Conservation (phyloP, 2,888 invertebrate species). For the Caenorhabditis panamensis region DNA sequence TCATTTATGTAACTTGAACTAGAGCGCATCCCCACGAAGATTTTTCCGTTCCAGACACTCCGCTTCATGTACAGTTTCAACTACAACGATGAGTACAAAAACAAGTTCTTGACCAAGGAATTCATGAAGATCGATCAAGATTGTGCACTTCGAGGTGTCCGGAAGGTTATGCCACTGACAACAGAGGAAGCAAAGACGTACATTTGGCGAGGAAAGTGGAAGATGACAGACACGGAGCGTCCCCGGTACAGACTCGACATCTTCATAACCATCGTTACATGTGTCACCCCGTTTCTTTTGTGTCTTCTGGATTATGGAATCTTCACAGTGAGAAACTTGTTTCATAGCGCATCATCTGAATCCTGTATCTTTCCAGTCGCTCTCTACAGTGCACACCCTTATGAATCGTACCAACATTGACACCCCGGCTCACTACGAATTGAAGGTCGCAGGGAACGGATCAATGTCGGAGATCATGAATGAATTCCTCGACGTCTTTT, state of each 20-base stretch:
- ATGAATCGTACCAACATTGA: constrained; percentile 63
- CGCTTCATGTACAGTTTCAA: constrained; percentile 67
- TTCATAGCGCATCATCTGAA: background rate
- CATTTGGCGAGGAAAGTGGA: constrained; percentile 48
- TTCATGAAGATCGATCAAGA: constrained; percentile 72
- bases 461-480: constrained; percentile 64
- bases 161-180: constrained; percentile 70
- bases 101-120: constrained; percentile 68
- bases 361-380: constrained; percentile 58
- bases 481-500: constrained; percentile 68
- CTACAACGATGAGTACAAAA: constrained; percentile 70
- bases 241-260: constrained; percentile 58
- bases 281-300: constrained; percentile 67
- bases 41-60: constrained; percentile 54
- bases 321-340: constrained; percentile 43
- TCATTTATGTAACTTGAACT: constrained; percentile 46
- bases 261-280: constrained; percentile 62
- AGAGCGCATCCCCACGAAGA: background rate
- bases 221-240: constrained; percentile 66
- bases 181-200: constrained; percentile 63
- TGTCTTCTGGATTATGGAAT: constrained; percentile 67
- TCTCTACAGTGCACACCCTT: constrained; percentile 54
- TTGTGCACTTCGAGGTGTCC: constrained; percentile 63
- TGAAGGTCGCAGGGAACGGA: constrained; percentile 67
- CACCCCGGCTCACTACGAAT: constrained; percentile 64